Conservation (phyloP, 2,113 vertebrate species). For the Puma concolor region DNA sequence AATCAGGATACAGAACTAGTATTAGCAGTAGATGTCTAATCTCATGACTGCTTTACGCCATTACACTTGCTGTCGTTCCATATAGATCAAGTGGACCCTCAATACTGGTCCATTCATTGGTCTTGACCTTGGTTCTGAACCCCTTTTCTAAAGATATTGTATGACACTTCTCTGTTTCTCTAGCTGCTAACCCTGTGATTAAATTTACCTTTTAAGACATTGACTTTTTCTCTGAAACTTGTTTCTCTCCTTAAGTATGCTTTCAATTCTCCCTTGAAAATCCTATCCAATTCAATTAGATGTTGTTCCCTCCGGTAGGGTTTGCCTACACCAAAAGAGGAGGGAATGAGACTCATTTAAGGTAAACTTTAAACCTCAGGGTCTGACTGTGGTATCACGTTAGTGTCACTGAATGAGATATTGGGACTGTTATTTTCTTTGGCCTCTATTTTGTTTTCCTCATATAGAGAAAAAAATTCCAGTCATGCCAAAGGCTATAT, state of each 20-base stretch:
- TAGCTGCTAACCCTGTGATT: background rate
- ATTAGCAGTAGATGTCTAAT: background rate
- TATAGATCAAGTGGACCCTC: background rate
- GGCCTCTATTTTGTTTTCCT: background rate
- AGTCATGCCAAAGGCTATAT: background rate
- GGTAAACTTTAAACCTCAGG: background rate
- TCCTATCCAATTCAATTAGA: background rate
- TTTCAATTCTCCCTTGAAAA: background rate
- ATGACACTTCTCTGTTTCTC: background rate
- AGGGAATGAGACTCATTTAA: background rate
- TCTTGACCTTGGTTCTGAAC: background rate
- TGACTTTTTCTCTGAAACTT: background rate
- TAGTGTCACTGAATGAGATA: background rate
- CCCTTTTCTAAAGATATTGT: background rate
- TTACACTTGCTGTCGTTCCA: rapidly evolving
- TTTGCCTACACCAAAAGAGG: background rate
- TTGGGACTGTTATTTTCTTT: background rate
- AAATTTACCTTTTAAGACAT: background rate
- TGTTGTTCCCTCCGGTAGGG: background rate
- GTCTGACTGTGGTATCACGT: background rate
- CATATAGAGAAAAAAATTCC: background rate
- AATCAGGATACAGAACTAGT: background rate
- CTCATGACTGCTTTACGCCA: background rate
- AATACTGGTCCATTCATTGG: background rate
- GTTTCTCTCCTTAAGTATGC: background rate